Evolutionary conservation across 2,797 vertebrate genomes (phyloP).

Genomic region (Bradypus variegatus): DNA sequence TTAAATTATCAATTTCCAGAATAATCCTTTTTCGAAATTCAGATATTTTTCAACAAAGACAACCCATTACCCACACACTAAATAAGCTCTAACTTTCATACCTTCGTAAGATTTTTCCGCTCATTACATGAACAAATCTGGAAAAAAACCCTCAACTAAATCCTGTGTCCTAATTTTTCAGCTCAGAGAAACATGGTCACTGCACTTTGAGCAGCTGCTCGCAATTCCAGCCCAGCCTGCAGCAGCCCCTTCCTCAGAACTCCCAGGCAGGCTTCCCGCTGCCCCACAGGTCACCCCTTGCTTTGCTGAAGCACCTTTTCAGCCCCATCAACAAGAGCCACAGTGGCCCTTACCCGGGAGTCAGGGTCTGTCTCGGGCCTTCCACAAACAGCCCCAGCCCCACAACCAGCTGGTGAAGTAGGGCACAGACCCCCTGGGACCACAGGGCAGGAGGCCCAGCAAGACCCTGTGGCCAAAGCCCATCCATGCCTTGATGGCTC

Average conservation of each 20-base stretch:
- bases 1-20: neutral
- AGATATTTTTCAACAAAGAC: neutral
- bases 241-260: neutral
- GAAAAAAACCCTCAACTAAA: neutral
- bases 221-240: neutral
- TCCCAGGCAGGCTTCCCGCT: neutral
- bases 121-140: neutral
- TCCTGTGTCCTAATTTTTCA: neutral
- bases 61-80: neutral
- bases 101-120: neutral
- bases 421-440: neutral
- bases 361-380: neutral
- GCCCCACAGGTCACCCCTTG: neutral
- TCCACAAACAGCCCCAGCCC: neutral
- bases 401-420: neutral
- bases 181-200: neutral
- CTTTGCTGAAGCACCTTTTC: neutral
- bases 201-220: neutral
- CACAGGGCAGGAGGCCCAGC: accelerated
- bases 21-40: neutral
- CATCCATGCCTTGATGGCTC: accelerated
- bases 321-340: neutral
- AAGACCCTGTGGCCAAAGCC: neutral
- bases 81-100: neutral
- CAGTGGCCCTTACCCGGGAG: neutral